A percentile compares a stretch with the other conserved stretches of the same genome.
phyloP scores from a whole-genome alignment of 2,113 vertebrate species.

The Scopus umbretta region DNA sequence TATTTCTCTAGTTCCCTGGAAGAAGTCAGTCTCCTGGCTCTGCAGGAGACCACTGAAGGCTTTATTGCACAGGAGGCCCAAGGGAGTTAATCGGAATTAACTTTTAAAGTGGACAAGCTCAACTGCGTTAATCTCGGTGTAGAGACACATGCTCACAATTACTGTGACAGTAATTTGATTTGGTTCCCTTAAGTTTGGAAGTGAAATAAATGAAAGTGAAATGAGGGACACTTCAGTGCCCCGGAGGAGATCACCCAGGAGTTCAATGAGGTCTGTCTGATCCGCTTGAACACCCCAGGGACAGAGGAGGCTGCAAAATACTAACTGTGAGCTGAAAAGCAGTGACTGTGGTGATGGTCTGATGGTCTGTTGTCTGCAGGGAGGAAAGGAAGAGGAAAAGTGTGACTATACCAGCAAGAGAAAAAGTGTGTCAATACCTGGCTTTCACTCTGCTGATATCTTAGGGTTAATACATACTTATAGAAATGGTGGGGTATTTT shows the following conservation, averaged over 20 bases:
- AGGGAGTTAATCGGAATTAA: neutral
- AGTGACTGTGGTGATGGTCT: neutral
- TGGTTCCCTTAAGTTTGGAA: neutral
- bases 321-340: neutral
- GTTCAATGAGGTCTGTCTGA: neutral
- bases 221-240: neutral
- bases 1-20: neutral
- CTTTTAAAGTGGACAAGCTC: neutral
- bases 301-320: neutral
- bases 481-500: neutral
- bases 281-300: rapidly evolving
- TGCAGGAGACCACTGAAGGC: neutral
- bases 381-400: neutral
- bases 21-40: neutral
- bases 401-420: too few relatives aligned
- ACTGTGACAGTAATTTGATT: neutral
- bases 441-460: neutral
- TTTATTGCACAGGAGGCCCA: neutral
- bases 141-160: neutral
- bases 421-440: neutral
- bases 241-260: neutral
- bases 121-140: neutral
- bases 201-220: neutral
- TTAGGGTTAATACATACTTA: neutral
- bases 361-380: neutral